Evolutionary conservation across 2,797 vertebrate species (phyloP).

Genomic region (Paramormyrops hopkinsi): DNA sequence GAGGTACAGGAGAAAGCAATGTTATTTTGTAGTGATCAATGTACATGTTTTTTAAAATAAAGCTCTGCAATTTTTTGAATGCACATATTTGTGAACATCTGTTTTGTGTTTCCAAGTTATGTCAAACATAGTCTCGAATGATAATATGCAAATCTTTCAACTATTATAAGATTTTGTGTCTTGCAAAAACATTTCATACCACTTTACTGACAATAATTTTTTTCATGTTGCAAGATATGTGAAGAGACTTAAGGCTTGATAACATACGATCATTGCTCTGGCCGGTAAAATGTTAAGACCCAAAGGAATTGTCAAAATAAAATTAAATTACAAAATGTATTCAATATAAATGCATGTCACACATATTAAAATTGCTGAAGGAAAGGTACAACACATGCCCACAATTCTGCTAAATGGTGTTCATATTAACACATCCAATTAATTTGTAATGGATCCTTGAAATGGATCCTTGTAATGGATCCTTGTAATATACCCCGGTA

Average conservation of each 20-base stretch:
- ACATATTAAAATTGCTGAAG: not conserved
- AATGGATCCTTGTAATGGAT: not conserved
- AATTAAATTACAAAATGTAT: not conserved
- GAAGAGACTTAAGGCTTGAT: not conserved
- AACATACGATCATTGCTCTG: not conserved
- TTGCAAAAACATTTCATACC: not conserved
- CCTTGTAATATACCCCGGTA: not conserved
- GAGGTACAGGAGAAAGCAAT: not conserved
- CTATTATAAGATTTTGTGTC: not conserved
- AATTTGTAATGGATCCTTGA: not conserved
- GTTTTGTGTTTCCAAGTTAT: not conserved
- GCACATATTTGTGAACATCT: not conserved
- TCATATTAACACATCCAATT: not conserved
- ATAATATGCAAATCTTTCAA: not conserved
- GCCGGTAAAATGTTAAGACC: not conserved
- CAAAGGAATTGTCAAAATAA: not conserved
- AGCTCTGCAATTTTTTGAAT: not conserved
- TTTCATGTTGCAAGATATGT: not conserved
- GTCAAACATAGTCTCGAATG: not conserved
- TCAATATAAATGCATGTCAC: not conserved
- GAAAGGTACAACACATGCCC: not conserved
- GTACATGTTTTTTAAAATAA: not conserved
- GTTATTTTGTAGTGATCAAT: not conserved
- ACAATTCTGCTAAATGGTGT: not conserved
- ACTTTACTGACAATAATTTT: not conserved